Percentiles rank a stretch among this genome's conserved stretches.
Conservation (phyloP, 2,797 vertebrate genomes). For the Diceros bicornis region DNA sequence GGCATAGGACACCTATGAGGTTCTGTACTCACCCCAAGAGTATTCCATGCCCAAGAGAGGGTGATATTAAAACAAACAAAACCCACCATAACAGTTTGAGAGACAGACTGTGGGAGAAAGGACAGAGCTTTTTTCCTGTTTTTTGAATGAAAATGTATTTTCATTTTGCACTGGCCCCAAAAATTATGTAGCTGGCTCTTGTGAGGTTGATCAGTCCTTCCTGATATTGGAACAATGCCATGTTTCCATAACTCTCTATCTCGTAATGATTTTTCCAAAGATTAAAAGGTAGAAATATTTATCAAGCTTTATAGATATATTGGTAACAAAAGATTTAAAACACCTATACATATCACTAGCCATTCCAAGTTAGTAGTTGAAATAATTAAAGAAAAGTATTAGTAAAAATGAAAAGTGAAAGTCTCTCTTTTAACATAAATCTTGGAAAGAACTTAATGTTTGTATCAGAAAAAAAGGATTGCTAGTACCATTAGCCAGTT, state of each 20-base stretch:
- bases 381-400: slow-evolving; percentile 3
- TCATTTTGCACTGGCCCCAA: too few relatives aligned
- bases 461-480: background rate
- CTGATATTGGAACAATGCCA: background rate
- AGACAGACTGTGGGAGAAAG: too few relatives aligned
- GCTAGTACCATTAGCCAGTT: background rate
- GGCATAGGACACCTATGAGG: too few relatives aligned
- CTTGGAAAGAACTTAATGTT: background rate
- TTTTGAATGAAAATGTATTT: background rate
- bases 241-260: background rate
- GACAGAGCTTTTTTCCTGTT: background rate
- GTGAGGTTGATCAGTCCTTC: background rate
- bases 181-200: background rate
- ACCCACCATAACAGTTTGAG: too few relatives aligned
- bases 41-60: too few relatives aligned
- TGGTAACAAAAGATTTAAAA: background rate
- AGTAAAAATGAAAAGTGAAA: background rate
- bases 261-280: background rate
- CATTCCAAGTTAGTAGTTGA: background rate
- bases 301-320: background rate
- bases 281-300: background rate
- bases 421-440: background rate
- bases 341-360: too few relatives aligned
- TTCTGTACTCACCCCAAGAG: too few relatives aligned
- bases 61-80: too few relatives aligned